Evolutionary conservation across 2,797 vertebrate species (phyloP).

Genomic region (Pterois miles): DNA sequence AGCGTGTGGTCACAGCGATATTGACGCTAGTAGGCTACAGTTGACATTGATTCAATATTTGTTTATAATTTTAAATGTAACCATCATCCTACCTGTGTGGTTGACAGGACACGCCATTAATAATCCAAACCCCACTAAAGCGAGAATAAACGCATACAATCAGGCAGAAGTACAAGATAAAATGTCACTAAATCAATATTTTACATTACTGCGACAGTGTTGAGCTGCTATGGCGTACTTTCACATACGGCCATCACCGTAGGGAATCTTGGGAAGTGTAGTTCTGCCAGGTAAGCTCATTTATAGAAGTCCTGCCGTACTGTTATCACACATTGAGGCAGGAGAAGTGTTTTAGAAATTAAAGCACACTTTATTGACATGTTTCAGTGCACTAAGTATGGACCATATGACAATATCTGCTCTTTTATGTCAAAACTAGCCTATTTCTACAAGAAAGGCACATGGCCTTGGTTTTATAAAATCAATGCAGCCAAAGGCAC

Average conservation of each 20-base stretch:
- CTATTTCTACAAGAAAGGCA: conserved; percentile 15
- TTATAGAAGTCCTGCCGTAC: not conserved
- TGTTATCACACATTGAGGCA: conserved; percentile 9
- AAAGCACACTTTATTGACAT: conserved; percentile 72
- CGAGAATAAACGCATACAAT: not conserved
- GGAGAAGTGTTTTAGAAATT: conserved; percentile 55
- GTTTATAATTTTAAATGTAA: not conserved
- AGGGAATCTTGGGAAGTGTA: conserved; percentile 72
- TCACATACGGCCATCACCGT: not conserved
- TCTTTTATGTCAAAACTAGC: conserved; percentile 24
- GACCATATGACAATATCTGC: not conserved
- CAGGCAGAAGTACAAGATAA: not conserved
- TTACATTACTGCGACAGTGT: not conserved
- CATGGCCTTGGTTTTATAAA: conserved; percentile 10
- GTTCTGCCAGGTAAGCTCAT: not conserved
- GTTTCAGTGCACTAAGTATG: conserved; percentile 33
- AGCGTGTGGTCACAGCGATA: not conserved
- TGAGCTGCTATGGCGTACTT: not conserved
- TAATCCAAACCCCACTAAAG: not conserved
- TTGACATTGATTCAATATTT: not conserved
- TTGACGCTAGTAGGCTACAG: not conserved
- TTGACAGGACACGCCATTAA: conserved; percentile 73
- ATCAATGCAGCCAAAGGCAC: conserved; percentile 9
- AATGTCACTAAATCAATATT: not conserved
- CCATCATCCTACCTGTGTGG: conserved; percentile 63